Conservation (phyloP, 2,113 vertebrate species). For the Sturnira hondurensis region DNA sequence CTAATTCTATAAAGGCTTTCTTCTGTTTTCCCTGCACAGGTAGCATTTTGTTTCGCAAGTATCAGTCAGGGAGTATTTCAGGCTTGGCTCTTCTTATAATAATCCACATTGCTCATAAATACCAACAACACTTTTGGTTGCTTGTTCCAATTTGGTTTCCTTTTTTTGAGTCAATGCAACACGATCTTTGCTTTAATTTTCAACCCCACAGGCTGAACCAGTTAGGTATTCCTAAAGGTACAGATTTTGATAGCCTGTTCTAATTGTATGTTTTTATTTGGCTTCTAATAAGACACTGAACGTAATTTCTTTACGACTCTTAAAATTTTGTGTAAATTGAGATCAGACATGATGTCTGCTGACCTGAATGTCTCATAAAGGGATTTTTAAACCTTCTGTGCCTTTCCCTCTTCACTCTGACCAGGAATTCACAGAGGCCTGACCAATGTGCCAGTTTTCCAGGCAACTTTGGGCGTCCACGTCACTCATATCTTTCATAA, state of each 20-base stretch:
- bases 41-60: conserved; percentile 52
- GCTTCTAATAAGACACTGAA: not conserved
- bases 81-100: conserved; percentile 48
- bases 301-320: not conserved
- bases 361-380: not conserved
- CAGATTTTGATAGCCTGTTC: not conserved
- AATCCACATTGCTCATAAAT: conserved; percentile 39
- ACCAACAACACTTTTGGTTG: not conserved
- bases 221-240: not conserved
- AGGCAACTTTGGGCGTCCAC: not conserved
- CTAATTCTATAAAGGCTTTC: conserved; percentile 29
- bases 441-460: not conserved
- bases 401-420: not conserved
- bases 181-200: not conserved
- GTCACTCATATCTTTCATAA: not conserved
- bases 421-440: not conserved
- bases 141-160: conserved; percentile 37
- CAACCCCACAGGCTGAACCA: not conserved
- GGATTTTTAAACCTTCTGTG: not conserved
- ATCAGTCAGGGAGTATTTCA: not conserved
- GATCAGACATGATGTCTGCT: not conserved
- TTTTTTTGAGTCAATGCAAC: not conserved
- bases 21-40: conserved; percentile 51
- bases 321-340: not conserved
- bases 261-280: not conserved